These are phyloP conservation scores for Limenitis camilla DNA, from an alignment of 2,888 invertebrate genomes.

Conservation along the genomic window DNA sequence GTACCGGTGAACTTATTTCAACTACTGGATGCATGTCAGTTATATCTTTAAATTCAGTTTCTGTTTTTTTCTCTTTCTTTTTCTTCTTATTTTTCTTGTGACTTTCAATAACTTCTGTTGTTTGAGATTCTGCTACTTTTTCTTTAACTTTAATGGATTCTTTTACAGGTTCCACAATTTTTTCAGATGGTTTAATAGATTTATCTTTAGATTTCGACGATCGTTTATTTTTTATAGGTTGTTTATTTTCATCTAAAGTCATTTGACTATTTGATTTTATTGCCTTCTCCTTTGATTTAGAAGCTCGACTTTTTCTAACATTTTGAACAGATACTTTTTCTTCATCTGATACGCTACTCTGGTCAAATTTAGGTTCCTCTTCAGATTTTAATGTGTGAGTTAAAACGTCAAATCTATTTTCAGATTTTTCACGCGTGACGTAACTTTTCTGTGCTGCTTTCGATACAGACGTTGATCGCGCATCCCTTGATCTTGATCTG, in stretches of 20 bases:
- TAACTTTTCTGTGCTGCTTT: slow-evolving; percentile 33
- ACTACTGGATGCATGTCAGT: slow-evolving; percentile 29
- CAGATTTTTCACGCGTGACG: slow-evolving; percentile 42
- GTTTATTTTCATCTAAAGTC: slow-evolving; percentile 43
- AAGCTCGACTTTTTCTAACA: slow-evolving; percentile 46
- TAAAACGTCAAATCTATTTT: too few species aligned
- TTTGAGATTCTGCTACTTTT: slow-evolving; percentile 17
- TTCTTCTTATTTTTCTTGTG: slow-evolving; percentile 55
- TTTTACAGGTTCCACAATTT: slow-evolving; percentile 19
- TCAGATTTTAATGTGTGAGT: too few species aligned
- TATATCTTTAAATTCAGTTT: slow-evolving; percentile 20
- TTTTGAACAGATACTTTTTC: slow-evolving; percentile 36
- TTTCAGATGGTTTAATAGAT: slow-evolving; percentile 23
- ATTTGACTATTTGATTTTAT: slow-evolving; percentile 35
- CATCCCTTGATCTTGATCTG: slow-evolving; percentile 73
- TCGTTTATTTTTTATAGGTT: slow-evolving; percentile 45
- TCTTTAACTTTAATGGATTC: slow-evolving; percentile 18
- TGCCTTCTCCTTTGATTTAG: slow-evolving; percentile 59
- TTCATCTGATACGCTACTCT: slow-evolving; percentile 32
- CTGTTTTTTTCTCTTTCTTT: slow-evolving; percentile 45
- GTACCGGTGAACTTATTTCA: slow-evolving; percentile 33
- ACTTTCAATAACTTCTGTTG: slow-evolving; percentile 28
- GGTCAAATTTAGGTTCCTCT: slow-evolving; percentile 29
- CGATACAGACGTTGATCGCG: slow-evolving; percentile 44
- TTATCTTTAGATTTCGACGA: slow-evolving; percentile 41